Conservation (phyloP, 2,888 invertebrate genomes). For the Sinentomon sp. region DNA sequence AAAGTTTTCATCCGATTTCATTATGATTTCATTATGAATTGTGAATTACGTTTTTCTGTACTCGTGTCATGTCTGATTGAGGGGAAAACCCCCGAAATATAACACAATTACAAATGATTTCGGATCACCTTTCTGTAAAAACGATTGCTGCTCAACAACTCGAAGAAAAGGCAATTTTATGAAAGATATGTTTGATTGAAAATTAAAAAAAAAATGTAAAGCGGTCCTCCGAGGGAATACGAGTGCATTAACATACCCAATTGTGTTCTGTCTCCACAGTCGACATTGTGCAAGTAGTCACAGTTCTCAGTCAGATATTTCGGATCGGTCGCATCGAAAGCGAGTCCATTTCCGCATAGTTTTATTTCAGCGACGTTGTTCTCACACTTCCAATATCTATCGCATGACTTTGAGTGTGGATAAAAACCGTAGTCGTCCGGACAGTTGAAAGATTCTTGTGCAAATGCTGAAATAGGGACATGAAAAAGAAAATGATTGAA, state of each 20-base stretch:
- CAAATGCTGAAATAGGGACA: constrained; percentile 43
- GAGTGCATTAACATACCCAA: constrained; percentile 29
- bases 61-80: too few species aligned
- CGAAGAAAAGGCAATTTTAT: constrained; percentile 1
- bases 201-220: constrained; percentile 1
- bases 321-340: constrained; percentile 63
- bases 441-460: constrained; percentile 58
- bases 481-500: too few species aligned
- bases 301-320: constrained; percentile 82
- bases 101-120: too few species aligned
- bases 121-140: too few species aligned
- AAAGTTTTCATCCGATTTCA: too few species aligned
- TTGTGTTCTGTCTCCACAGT: constrained; percentile 62
- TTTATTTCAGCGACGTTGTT: constrained; percentile 62
- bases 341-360: constrained; percentile 78
- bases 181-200: too few species aligned
- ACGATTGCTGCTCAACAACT: too few species aligned
- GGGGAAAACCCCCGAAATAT: too few species aligned
- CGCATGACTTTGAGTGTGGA: constrained; percentile 63
- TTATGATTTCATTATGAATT: too few species aligned
- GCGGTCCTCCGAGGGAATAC: background rate
- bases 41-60: too few species aligned
- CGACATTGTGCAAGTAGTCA: constrained; percentile 80
- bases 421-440: constrained; percentile 85
- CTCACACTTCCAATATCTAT: constrained; percentile 88